Evolutionary conservation across 2,888 invertebrate genomes (phyloP).

Genomic region (Allolobophora icterica): DNA sequence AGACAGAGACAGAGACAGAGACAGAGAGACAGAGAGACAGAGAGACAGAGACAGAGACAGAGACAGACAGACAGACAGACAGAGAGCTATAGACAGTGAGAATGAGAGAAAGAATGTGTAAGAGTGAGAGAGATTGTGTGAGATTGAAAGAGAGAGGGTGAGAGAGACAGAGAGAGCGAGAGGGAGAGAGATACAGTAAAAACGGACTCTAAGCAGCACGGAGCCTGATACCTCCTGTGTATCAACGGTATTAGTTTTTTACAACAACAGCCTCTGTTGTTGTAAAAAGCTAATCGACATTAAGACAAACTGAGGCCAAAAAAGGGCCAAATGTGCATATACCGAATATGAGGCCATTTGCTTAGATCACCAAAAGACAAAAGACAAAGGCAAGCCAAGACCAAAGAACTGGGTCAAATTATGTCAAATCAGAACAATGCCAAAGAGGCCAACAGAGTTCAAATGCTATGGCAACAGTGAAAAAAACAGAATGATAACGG

Average conservation of each 20-base stretch:
- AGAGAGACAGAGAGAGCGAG: too few species aligned
- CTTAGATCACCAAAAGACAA: neutral
- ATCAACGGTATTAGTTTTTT: too few species aligned
- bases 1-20: neutral
- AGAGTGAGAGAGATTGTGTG: too few species aligned
- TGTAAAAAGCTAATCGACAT: too few species aligned
- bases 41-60: neutral
- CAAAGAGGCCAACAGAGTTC: too few species aligned
- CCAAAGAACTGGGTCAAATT: neutral
- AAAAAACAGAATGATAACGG: too few species aligned
- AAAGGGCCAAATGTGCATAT: neutral
- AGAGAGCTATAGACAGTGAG: too few species aligned
- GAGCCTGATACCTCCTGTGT: neutral
- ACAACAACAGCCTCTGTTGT: too few species aligned
- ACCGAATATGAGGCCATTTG: neutral
- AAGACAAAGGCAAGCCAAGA: neutral
- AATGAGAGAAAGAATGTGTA: too few species aligned
- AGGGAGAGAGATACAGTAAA: neutral
- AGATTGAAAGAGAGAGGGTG: neutral
- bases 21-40: conserved; percentile 21
- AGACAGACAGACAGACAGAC: too few species aligned
- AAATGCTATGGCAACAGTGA: too few species aligned
- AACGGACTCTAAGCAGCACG: neutral
- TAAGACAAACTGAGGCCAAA: neutral
- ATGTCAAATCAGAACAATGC: too few species aligned